Evolutionary conservation across 92 coral and sea anemone genomes (phyloP), one percentile per base, ranked within the genome.

Genomic region (Epizoanthus rinbou): DNA sequence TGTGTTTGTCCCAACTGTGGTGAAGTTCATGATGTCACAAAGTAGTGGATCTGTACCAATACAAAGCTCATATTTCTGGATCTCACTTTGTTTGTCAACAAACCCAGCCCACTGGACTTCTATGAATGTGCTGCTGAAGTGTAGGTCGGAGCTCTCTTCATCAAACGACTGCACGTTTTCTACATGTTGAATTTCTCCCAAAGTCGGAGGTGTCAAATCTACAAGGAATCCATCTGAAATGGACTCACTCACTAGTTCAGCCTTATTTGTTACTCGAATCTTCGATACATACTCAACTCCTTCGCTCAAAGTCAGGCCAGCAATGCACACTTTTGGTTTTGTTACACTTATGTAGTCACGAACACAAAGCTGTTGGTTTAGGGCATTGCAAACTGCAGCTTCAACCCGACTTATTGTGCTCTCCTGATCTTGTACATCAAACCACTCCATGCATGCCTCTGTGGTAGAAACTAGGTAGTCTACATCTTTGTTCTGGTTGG

Each of bases 181-280:
- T 63, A 37, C 19, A 43, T 41, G 52, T 43, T 14, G 43, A 57
- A 19, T 65, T 21, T 76, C 64, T 13, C 54, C 81, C 6, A 62
- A 64, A 28, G 47, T 70, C 11, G 97, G 91, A 21, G 91, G 87
- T 3, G 96, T 94, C 10, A 83, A 65, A 72, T 92, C 98, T 24
- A 94, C 80, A 50, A 90, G 50, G 18, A 94, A 87, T 3, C 92
- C 88, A 57, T 88, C 73, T 21, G 96, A 75, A 62, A 80, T 65
- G 28, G 83, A 75, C 43, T 87, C 86, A 19, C 93, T 69, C n/a
- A 76, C 74, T 59, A 88, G 73, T 0, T 96, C 96, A 33, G 85
- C 90, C 7, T 86, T 87, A 71, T 94, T 94, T 3, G 89, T 92
- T n/a, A 87, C 94, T 70, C 87, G 81, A 33, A 94, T 67, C 5